Base-by-base conservation (phyloP, 2,888 invertebrate species). In the Stegana nigrithorax region DNA sequence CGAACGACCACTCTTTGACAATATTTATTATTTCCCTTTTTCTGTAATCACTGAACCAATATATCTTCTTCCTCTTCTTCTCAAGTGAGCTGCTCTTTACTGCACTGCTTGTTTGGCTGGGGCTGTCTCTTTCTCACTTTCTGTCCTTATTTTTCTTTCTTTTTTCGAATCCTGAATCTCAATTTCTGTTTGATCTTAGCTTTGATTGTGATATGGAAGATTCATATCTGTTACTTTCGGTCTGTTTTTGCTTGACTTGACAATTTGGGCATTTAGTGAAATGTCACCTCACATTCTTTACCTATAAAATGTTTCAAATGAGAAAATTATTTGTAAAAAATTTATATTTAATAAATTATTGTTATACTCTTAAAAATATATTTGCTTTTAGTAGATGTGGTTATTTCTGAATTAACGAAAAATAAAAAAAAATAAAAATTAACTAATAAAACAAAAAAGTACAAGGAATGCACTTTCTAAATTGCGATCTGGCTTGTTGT, bases 251-350 rank as follows among this genome's bases (percentile, higher is more conserved):
- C 71, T 77, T 78, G 80, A 79, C 71, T 74, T 75, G 78, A n/a
- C n/a, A 74, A 71, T 63, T 72, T 73, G 79, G 83, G 75, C 67
- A 76, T 75, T 76, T 70, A 78, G 70, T 75, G 78, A 77, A 75
- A 73, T 70, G 32, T 55, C 21, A 70, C 76, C 80, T 73, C 80
- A 78, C 78, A 74, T 72, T 82, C 80, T 80, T 69, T 73, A 83
- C 82, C 83, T 83, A 82, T 78, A 82, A 82, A 80, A 80, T 81
- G 78, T 76, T 74, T 75, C 73, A 76, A 81, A 81, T 82, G 74
- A 81, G 80, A 81, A 81, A 81, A 72, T 77, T 78, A 81, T 81
- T 80, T 73, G 70, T 72, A 75, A 73, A 64, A 55, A 27, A 21
- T 55, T 32, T 55, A 21, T 23, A 23, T 47, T 47, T 47, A 26